A percentile compares a stretch with the other conserved stretches of the same genome.
Conservation (phyloP, 2,888 invertebrate genomes). For the Oconnorella tubifera region DNA sequence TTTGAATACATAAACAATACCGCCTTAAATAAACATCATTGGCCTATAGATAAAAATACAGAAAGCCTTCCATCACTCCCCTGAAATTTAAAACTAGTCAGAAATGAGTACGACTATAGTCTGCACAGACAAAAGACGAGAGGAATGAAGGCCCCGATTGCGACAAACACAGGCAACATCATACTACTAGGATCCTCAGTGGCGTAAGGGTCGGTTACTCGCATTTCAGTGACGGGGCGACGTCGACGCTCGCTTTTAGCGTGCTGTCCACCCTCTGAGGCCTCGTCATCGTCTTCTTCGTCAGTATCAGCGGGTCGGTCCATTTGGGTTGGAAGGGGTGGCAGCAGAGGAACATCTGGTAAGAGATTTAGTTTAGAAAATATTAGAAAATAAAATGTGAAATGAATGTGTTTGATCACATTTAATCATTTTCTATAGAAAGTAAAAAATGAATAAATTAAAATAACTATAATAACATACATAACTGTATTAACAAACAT, state of each 20-base stretch:
- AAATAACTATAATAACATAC: background rate
- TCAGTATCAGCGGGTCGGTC: slow-evolving; percentile 24
- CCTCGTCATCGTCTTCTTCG: slow-evolving; percentile 14
- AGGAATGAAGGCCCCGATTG: slow-evolving; percentile 91
- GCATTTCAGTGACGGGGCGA: slow-evolving; percentile 10
- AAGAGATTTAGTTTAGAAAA: too few species aligned
- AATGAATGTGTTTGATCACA: too few species aligned
- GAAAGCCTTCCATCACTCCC: too few species aligned
- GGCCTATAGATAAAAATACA: too few species aligned
- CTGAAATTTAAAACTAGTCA: too few species aligned
- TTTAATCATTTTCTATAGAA: background rate
- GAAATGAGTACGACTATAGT: slow-evolving; percentile 73
- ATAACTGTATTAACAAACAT: too few species aligned
- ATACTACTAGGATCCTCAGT: slow-evolving; percentile 64
- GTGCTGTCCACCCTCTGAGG: background rate
- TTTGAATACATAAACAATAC: too few species aligned
- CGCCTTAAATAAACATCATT: too few species aligned
- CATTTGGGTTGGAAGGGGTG: slow-evolving; percentile 42
- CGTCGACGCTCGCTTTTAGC: slow-evolving; percentile 2
- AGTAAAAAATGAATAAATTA: background rate
- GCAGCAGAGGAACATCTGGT: slow-evolving; percentile 58
- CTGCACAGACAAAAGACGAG: slow-evolving; percentile 91
- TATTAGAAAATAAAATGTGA: too few species aligned
- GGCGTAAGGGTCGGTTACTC: slow-evolving; percentile 80
- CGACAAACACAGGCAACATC: slow-evolving; percentile 86